Conservation (phyloP, 2,888 invertebrate species). For the Drosophila bunnanda region DNA sequence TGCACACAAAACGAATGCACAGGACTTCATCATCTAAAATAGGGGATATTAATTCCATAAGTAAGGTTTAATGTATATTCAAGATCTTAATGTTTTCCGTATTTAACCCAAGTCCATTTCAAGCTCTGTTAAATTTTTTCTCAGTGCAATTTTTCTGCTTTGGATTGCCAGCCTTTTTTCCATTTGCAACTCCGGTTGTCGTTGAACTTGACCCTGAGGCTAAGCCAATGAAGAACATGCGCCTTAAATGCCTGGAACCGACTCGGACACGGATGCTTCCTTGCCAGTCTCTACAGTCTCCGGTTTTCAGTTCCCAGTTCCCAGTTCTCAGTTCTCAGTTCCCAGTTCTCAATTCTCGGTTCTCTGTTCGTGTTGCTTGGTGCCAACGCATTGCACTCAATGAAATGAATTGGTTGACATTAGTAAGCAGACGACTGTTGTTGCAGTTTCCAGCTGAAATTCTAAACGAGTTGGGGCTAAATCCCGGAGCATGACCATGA, state of each 20-base stretch:
- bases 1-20: too few species aligned
- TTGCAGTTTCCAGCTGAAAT: slow-evolving; percentile 53
- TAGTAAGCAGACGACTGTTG: slow-evolving; percentile 61
- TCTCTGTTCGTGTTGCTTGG: slow-evolving; percentile 38
- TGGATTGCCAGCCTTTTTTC: slow-evolving; percentile 30
- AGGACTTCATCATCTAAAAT: too few species aligned
- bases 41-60: too few species aligned
- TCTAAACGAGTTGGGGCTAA: slow-evolving; percentile 37
- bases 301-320: slow-evolving; percentile 6
- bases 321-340: slow-evolving; percentile 1
- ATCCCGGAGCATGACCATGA: slow-evolving; percentile 32
- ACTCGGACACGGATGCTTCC: slow-evolving; percentile 34
- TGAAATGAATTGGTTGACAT: slow-evolving; percentile 79
- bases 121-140: neutral
- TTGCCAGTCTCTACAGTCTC: slow-evolving; percentile 20
- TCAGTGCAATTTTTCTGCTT: slow-evolving; percentile 14
- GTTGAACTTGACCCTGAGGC: slow-evolving; percentile 78
- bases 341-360: slow-evolving; percentile 3
- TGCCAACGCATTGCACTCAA: slow-evolving; percentile 80
- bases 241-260: slow-evolving; percentile 72
- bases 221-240: slow-evolving; percentile 76
- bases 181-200: slow-evolving; percentile 45
- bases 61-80: too few species aligned
- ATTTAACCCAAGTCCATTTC: neutral
- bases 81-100: too few species aligned